Evolutionary conservation across 2,797 vertebrate species (phyloP).

Genomic region (Synanceia verrucosa): DNA sequence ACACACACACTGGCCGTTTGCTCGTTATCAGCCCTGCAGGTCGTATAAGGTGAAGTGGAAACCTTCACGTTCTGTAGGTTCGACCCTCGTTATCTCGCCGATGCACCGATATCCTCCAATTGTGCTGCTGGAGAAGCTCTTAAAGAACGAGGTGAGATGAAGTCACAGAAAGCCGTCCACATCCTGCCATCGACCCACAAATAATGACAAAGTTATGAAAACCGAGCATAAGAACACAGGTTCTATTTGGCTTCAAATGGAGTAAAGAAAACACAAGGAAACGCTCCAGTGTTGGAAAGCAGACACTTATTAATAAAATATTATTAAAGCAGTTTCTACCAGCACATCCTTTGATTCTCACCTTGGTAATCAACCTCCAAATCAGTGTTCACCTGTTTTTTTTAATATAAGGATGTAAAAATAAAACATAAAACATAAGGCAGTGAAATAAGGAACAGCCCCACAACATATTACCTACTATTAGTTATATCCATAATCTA

Average conservation of each 20-base stretch:
- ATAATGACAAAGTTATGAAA: not conserved
- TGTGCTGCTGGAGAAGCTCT: conserved; percentile 24
- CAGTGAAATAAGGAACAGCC: too few species aligned
- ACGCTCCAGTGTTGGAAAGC: not conserved
- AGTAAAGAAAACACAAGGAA: not conserved
- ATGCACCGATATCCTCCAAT: conserved; percentile 38
- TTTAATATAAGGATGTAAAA: too few species aligned
- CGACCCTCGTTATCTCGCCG: conserved; percentile 1
- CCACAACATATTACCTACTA: too few species aligned
- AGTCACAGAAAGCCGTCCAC: not conserved
- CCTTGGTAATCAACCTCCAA: too few species aligned
- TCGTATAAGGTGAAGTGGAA: conserved; percentile 30
- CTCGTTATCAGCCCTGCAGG: not conserved
- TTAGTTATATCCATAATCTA: too few species aligned
- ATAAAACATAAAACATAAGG: too few species aligned
- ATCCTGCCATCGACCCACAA: not conserved
- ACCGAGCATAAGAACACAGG: not conserved
- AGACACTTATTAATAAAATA: too few species aligned
- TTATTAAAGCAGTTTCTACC: too few species aligned
- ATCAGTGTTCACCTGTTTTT: too few species aligned
- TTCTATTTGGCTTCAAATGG: not conserved
- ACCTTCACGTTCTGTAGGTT: conserved; percentile 5
- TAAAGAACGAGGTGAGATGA: not conserved
- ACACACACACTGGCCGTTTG: conserved; percentile 4
- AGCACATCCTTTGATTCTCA: too few species aligned